Evolutionary conservation across 2,888 invertebrate genomes (phyloP), one percentile per base, ranked within the genome.

Genomic region (Tanypteryx hageni): DNA sequence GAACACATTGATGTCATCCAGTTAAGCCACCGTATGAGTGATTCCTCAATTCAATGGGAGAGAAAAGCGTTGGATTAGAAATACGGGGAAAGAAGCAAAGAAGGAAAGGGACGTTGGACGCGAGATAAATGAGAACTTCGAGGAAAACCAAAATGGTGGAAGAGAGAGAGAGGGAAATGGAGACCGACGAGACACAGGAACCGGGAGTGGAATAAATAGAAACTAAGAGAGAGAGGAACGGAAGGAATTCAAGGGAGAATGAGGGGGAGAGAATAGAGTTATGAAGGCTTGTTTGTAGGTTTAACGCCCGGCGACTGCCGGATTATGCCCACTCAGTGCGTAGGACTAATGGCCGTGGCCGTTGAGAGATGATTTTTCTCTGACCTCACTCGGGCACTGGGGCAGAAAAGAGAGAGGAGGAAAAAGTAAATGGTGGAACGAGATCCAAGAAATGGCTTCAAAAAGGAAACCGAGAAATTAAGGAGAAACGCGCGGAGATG

Each of bases 361-460:
- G n/a, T 76, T 76, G n/a, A n/a, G 76, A n/a, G n/a, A 76, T n/a
- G 76, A 76, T 76, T 76, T 76, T n/a, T 76, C 76, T 76, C n/a
- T 27, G 76, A 76, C 76, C n/a, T 76, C n/a, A 11, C 76, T 76
- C 76, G n/a, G 76, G 22, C 76, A 76, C 76, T 27, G 27, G 11
- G 10, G 5, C n/a, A n/a, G 76, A 76, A n/a, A 11, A 18, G n/a
- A 11, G 76, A 76, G 27, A 27, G 76, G n/a, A n/a, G 4, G n/a
- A n/a, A 4, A 16, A n/a, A 18, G 76, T 16, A n/a, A 11, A 27
- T 10, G n/a, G 27, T 18, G 76, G 76, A n/a, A 64, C 5, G 64
- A 7, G n/a, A n/a, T 16, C 7, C 11, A 11, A n/a, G 3, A 76
- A 76, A 76, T 18, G n/a, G 76, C 27, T 44, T 27, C 76, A 18